These are phyloP conservation scores for Himalopsyche kuldschensis DNA, from an alignment of 2,888 invertebrate species.

Conservation along the genomic window DNA sequence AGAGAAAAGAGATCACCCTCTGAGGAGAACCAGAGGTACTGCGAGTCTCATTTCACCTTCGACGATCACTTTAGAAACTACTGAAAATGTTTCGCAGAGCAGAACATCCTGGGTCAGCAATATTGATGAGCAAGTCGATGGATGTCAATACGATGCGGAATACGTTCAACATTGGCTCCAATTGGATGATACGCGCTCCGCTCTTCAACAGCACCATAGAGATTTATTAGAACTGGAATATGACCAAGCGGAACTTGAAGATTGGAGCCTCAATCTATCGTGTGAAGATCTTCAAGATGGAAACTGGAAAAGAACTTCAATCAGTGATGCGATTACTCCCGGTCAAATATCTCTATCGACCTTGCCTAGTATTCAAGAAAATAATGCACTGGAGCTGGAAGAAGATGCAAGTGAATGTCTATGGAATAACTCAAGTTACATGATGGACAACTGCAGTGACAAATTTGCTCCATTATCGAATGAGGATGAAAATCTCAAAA, in stretches of 20 bases:
- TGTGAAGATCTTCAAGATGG: conserved; percentile 67
- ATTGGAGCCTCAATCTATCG: conserved; percentile 76
- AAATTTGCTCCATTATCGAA: conserved; percentile 61
- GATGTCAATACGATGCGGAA: conserved; percentile 69
- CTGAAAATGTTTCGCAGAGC: conserved; percentile 47
- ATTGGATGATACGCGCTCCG: conserved; percentile 71
- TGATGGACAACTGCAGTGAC: conserved; percentile 68
- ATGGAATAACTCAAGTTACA: conserved; percentile 75
- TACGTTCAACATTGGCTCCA: conserved; percentile 77
- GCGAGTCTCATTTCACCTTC: conserved; percentile 53
- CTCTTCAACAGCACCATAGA: conserved; percentile 68
- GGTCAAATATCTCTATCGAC: conserved; percentile 67
- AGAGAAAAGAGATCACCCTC: conserved; percentile 57
- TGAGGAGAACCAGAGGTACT: conserved; percentile 61
- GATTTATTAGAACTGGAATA: conserved; percentile 73
- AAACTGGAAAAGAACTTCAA: conserved; percentile 49
- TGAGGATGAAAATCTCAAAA: conserved; percentile 53
- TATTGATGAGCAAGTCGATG: conserved; percentile 61
- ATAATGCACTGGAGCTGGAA: conserved; percentile 71
- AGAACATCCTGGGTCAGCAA: conserved; percentile 62
- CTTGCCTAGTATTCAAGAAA: conserved; percentile 73
- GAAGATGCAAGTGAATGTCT: conserved; percentile 74
- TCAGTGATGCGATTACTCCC: conserved; percentile 60
- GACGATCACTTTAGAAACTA: conserved; percentile 42
- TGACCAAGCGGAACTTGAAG: conserved; percentile 75